Base-by-base conservation (phyloP, 64 coral and sea anemone genomes). In the Dendrophyllia cribrosa region DNA sequence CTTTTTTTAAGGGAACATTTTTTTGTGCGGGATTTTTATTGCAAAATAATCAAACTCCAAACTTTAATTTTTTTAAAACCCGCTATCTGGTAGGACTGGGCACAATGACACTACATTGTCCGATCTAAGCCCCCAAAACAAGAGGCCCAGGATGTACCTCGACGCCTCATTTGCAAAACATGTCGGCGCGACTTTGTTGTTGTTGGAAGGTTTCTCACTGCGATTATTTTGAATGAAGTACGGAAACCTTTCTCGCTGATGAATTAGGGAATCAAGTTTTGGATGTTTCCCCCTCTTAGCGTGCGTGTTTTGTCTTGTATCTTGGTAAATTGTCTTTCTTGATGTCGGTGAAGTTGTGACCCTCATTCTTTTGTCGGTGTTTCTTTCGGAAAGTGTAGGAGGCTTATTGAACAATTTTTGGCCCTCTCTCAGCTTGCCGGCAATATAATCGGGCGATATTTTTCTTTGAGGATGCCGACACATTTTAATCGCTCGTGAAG, bases 381-480 rank as follows among this genome's bases (percentile, higher is more conserved):
- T 21, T 83, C 43, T 84, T 84, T 84, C 80, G 80, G 79, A 49
- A 84, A 84, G 61, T 84, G 80, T 68, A 69, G 80, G 80, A 67
- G 80, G 60, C 23, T 84, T 67, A 68, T 49, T 22, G 44, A 34
- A 65, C 62, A 84, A 84, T 84, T 49, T 69, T 84, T 43, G 59
- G 63, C 80, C 20, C 80, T 84, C 60, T 68, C 67, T 16, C n/a
- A 19, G 53, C 80, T n/a, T 84, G 58, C 45, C 80, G 80, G 63
- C 62, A 68, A 84, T 63, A 45, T 67, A 84, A 84, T 67, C 80
- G 17, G 65, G 7, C 8, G 14, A 11, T 23, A 24, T 51, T 25
- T 45, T 49, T 51, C 80, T 67, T 67, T 84, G 62, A 50, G 80
- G 20, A 23, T 50, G 62, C 80, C 80, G 61, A 60, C 44, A 65